These are phyloP conservation scores for Acrobasis suavella DNA, from an alignment of 2,888 invertebrate species.

Conservation along the genomic window DNA sequence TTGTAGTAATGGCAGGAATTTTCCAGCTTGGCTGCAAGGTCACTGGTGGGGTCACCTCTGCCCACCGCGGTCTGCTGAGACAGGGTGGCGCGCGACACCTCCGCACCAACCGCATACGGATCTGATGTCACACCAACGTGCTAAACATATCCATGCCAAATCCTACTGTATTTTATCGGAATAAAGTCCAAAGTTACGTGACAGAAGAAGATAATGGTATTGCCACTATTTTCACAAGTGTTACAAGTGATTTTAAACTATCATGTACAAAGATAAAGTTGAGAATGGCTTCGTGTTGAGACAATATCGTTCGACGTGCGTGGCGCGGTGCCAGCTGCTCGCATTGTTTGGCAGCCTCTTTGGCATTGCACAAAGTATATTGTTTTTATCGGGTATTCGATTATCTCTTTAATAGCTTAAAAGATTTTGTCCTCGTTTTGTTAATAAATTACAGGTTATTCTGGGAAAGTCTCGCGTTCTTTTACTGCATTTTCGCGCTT, in stretches of 20 bases:
- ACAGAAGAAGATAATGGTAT: not conserved
- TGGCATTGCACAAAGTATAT: not conserved
- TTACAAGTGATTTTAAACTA: not conserved
- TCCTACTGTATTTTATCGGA: not conserved
- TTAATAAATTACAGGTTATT: constrained; percentile 1
- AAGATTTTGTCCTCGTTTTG: constrained; percentile 10
- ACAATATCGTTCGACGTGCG: constrained; percentile 6
- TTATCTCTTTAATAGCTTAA: constrained; percentile 15
- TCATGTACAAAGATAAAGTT: not conserved
- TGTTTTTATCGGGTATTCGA: constrained; percentile 18
- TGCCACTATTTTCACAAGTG: not conserved
- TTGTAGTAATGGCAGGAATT: not conserved
- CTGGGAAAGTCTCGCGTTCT: not conserved
- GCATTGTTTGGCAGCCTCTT: not conserved
- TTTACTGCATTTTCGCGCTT: not conserved
- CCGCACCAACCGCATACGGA: constrained; percentile 1
- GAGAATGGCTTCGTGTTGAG: not conserved
- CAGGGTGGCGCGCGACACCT: constrained; percentile 14
- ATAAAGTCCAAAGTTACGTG: not conserved
- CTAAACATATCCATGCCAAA: not conserved
- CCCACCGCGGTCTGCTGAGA: constrained; percentile 9
- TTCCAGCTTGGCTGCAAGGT: not conserved
- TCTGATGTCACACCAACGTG: constrained; percentile 11
- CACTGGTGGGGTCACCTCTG: constrained; percentile 5
- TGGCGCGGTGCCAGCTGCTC: constrained; percentile 5